A percentile compares a stretch with the other conserved stretches of the same genome.
Conservation (phyloP, 1,140 invertebrate genomes). For the Drosophila biarmipes region DNA sequence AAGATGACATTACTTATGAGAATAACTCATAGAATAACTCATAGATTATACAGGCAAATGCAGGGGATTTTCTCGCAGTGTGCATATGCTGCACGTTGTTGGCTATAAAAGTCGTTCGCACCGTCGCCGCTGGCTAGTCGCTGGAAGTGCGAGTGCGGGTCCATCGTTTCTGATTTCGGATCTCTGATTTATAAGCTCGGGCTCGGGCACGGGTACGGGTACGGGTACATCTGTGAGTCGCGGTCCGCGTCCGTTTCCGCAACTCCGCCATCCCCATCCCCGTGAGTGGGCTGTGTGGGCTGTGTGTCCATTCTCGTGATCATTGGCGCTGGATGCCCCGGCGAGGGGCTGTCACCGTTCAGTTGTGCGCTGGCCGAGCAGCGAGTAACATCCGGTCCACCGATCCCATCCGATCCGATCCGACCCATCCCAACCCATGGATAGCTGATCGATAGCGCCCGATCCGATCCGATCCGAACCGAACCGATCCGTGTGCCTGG, state of each 20-base stretch:
- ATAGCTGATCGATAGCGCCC: conserved; percentile 17
- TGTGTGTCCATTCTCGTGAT: conserved; percentile 17
- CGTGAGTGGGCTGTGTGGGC: conserved; percentile 15
- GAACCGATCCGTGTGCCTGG: conserved; percentile 6
- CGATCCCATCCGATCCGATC: conserved; percentile 15
- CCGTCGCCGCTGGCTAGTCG: conserved; percentile 54
- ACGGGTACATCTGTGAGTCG: neutral
- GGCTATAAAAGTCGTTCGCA: conserved; percentile 79
- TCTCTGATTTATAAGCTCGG: no score
- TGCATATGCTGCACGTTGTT: conserved; percentile 52
- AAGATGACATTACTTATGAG: neutral
- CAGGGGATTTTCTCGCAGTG: neutral
- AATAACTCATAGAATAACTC: no score
- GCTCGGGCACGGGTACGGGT: no score
- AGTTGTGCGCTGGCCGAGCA: conserved; percentile 69
- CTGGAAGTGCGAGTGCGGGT: conserved; percentile 47
- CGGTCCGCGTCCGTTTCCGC: neutral
- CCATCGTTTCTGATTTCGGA: conserved; percentile 54
- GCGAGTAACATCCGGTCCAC: conserved; percentile 64
- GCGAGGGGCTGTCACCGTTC: conserved; percentile 37
- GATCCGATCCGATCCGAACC: conserved; percentile 8
- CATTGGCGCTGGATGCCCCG: conserved; percentile 39
- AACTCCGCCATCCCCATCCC: neutral
- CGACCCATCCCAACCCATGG: conserved; percentile 3
- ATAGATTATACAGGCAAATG: neutral